phyloP scores from a whole-genome alignment of 2,797 vertebrate species.

The Tadarida brasiliensis region DNA sequence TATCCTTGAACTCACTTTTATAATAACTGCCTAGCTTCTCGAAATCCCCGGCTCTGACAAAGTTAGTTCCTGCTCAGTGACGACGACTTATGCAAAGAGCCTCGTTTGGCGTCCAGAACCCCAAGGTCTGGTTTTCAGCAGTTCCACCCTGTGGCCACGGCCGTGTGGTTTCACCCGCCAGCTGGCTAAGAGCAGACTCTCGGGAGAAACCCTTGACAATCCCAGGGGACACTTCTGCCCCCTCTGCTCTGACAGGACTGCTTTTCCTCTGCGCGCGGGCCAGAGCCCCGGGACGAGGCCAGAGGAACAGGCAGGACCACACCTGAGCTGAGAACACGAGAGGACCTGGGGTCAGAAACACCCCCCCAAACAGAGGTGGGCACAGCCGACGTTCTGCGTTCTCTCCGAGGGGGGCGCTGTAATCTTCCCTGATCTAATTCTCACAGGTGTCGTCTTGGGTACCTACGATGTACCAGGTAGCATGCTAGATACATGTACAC shows the following conservation, averaged over 20 bases:
- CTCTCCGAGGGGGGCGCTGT: too few species aligned
- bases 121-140: neutral
- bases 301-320: neutral
- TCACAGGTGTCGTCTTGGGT: fast-evolving
- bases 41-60: neutral
- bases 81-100: fast-evolving
- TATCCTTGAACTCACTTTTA: neutral
- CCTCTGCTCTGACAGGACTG: neutral
- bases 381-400: too few species aligned
- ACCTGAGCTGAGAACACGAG: neutral
- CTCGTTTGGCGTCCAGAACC: neutral
- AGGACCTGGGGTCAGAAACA: neutral
- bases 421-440: neutral
- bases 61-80: fast-evolving
- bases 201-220: too few species aligned
- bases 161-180: neutral
- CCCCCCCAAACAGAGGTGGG: fast-evolving
- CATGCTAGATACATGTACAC: fast-evolving
- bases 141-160: neutral
- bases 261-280: neutral
- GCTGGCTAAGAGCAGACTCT: neutral
- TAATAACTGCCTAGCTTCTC: neutral
- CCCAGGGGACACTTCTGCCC: neutral
- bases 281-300: neutral
- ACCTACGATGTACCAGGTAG: fast-evolving